Base-by-base conservation (phyloP, 1,140 invertebrate genomes). In the Geopemphigus sp. region DNA sequence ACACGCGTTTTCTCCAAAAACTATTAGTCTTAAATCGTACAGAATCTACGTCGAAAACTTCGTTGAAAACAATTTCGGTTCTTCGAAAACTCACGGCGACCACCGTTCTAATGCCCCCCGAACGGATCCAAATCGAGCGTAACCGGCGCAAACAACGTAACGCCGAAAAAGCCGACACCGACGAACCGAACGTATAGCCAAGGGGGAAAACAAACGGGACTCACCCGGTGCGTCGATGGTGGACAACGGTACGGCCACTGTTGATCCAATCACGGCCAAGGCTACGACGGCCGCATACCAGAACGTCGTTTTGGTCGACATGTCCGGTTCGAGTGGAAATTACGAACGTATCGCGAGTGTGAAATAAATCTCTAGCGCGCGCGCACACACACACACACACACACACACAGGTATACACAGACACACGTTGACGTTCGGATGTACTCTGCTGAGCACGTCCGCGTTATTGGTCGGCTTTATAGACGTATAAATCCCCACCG, bases 401-500 rank as follows among this genome's bases (percentile, higher is more conserved):
- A 32, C 61, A 32, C 26, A 12, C 5, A 50, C 22, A 6, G 39
- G 8, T 22, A 1, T 15, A 15, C 63, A 5, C 63, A 5, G 32
- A n/a, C 63, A 11, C 32, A 45, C 11, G 39, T 45, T n/a, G 32
- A 8, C n/a, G 66, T 70, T 70, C 22, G 24, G 50, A 19, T 11
- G n/a, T n/a, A 53, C 45, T 70, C 22, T 68, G 64, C 22, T 50
- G 45, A 29, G 15, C 47, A 26, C 66, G 47, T 12, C 15, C 47
- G 66, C 45, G 14, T 70, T 53, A 15, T 22, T 12, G 66, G 26
- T 19, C 45, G 45, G 45, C 45, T 70, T 70, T 70, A 70, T 70
- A 70, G 66, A 70, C 17, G 8, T 17, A 15, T 15, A 8, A 19
- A 15, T 26, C 66, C 66, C 66, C 66, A 45, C 22, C 63, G 19